Percentiles rank a stretch among this genome's conserved stretches.
Conservation (phyloP, 2,113 vertebrate species). For the Kryptolebias marmoratus region DNA sequence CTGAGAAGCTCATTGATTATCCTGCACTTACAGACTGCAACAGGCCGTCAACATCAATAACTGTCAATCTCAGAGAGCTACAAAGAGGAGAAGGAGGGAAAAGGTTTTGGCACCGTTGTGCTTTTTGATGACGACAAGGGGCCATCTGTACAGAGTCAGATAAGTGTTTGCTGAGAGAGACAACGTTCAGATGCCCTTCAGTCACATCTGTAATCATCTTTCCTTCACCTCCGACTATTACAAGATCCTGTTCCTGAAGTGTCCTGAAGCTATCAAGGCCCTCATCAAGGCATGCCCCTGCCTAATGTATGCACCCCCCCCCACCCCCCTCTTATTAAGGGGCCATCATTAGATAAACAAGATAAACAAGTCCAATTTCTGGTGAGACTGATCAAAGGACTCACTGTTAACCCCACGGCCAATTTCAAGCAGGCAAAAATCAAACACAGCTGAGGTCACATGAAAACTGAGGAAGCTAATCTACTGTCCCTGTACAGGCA, state of each 20-base stretch:
- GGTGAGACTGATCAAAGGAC: slow-evolving; percentile 79
- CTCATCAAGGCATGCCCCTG: slow-evolving; percentile 77
- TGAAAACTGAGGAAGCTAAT: slow-evolving; percentile 42
- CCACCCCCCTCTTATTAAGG: slow-evolving; percentile 57
- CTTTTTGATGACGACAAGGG: slow-evolving; percentile 51
- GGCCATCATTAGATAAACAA: slow-evolving; percentile 82
- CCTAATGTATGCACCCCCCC: slow-evolving; percentile 62
- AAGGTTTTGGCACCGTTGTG: slow-evolving; percentile 17
- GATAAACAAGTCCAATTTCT: slow-evolving; percentile 81
- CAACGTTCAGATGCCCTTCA: slow-evolving; percentile 63
- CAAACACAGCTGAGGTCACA: slow-evolving; percentile 80
- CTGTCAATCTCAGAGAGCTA: slow-evolving; percentile 42
- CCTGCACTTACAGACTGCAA: slow-evolving; percentile 41
- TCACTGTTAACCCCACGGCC: slow-evolving; percentile 74
- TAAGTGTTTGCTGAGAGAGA: slow-evolving; percentile 62
- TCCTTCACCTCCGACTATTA: slow-evolving; percentile 73
- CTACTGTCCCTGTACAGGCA: slow-evolving; percentile 60
- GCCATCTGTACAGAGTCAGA: slow-evolving; percentile 69
- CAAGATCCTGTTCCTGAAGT: slow-evolving; percentile 57
- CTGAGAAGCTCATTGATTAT: slow-evolving; percentile 52
- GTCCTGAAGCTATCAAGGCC: slow-evolving; percentile 71
- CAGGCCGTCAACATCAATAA: slow-evolving; percentile 45
- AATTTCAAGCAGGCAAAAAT: slow-evolving; percentile 77
- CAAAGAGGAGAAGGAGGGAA: slow-evolving; percentile 15
- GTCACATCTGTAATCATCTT: slow-evolving; percentile 79